Evolutionary conservation across 1,140 invertebrate genomes (phyloP).

Genomic region (Acromyrmex echinatior): DNA sequence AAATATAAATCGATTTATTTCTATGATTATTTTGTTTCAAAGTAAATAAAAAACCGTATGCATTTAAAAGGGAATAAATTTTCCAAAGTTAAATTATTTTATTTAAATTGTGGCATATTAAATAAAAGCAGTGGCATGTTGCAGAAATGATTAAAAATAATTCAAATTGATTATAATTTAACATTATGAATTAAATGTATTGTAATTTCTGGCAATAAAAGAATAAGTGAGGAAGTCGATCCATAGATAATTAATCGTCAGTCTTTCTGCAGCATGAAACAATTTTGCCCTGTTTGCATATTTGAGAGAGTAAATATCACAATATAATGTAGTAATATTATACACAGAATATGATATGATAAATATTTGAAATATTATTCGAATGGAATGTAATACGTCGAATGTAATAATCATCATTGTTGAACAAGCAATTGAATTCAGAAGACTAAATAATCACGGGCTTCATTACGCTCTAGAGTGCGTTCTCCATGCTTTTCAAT

Average conservation of each 20-base stretch:
- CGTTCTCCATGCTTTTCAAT: not conserved
- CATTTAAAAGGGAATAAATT: too few species aligned
- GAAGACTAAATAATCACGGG: not conserved
- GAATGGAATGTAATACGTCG: not conserved
- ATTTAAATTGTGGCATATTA: too few species aligned
- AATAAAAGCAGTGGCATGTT: too few species aligned
- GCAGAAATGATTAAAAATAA: too few species aligned
- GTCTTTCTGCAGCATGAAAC: not conserved
- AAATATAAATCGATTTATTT: too few species aligned
- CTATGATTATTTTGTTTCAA: too few species aligned
- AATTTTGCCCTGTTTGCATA: not conserved
- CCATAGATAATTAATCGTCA: not conserved
- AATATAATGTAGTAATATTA: not conserved
- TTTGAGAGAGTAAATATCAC: not conserved
- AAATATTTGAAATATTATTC: conserved; percentile 9
- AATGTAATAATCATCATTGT: not conserved
- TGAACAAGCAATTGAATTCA: not conserved
- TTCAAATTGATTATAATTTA: too few species aligned
- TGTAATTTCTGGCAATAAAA: not conserved
- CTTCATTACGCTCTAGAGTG: conserved; percentile 1
- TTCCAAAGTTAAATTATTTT: too few species aligned
- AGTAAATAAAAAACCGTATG: too few species aligned
- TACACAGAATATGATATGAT: not conserved
- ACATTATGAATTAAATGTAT: too few species aligned
- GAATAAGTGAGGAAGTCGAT: not conserved